Evolutionary conservation across 2,888 invertebrate species (phyloP).

Genomic region (Cepaea hortensis): DNA sequence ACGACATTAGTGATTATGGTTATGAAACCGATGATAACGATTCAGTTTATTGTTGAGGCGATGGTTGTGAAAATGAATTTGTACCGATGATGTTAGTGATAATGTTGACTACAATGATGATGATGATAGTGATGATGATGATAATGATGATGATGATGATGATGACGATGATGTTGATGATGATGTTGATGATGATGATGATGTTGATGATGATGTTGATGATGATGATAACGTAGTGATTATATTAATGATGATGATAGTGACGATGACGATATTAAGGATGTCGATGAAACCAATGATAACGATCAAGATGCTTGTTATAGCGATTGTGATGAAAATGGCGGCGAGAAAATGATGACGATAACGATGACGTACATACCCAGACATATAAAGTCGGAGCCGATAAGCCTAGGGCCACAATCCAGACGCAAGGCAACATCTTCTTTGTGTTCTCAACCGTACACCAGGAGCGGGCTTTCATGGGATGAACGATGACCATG

Average conservation of each 20-base stretch:
- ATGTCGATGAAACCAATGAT: background rate
- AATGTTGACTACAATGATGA: background rate
- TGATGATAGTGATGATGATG: background rate
- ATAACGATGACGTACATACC: constrained; percentile 64
- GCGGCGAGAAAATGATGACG: background rate
- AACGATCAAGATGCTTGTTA: background rate
- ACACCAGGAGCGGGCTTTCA: constrained; percentile 77
- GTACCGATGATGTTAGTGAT: background rate
- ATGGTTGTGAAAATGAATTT: background rate
- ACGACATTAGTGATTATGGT: background rate
- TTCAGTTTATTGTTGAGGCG: background rate
- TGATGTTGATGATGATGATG: background rate
- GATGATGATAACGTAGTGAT: no score
- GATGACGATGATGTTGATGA: background rate
- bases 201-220: no score
- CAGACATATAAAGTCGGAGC: constrained; percentile 75
- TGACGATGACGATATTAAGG: background rate
- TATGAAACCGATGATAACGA: background rate
- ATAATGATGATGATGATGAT: background rate
- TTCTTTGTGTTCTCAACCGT: constrained; percentile 77
- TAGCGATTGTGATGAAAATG: background rate
- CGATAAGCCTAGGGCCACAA: constrained; percentile 74
- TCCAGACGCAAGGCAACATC: constrained; percentile 77
- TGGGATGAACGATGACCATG: constrained; percentile 78
- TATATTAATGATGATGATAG: no score